phyloP scores from a whole-genome alignment of 1,140 invertebrate genomes.

The Papilio glaucus region DNA sequence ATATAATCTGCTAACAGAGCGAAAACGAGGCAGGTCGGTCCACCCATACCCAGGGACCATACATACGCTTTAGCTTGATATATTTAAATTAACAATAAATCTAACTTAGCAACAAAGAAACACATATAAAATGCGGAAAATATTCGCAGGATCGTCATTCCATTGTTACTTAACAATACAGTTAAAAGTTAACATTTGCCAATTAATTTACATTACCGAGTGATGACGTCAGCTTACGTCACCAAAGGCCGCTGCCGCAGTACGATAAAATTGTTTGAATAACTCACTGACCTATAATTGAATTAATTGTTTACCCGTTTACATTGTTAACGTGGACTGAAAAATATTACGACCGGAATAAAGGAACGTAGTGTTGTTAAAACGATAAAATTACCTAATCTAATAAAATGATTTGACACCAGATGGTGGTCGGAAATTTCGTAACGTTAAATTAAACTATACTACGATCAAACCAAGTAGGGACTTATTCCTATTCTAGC shows the following conservation, averaged over 20 bases:
- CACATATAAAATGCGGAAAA: not conserved
- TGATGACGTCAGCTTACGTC: constrained; percentile 19
- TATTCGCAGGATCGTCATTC: not conserved
- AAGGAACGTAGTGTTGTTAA: not conserved
- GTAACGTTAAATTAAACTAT: too few relatives aligned
- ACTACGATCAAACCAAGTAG: too few relatives aligned
- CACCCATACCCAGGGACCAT: too few relatives aligned
- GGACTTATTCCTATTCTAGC: too few relatives aligned
- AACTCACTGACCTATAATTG: constrained; percentile 21
- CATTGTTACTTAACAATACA: not conserved
- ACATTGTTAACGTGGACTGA: not conserved
- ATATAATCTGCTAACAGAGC: too few relatives aligned
- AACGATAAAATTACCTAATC: not conserved
- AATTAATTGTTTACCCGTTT: not conserved
- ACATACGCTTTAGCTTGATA: too few relatives aligned
- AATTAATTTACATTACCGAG: not conserved
- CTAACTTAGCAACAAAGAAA: not conserved
- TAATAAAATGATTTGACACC: too few relatives aligned
- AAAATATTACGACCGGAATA: constrained; percentile 6
- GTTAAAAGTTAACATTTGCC: not conserved
- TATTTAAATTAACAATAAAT: too few relatives aligned
- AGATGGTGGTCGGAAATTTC: too few relatives aligned
- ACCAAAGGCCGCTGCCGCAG: not conserved
- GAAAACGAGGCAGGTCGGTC: too few relatives aligned
- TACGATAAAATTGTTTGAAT: constrained; percentile 18